Evolutionary conservation across 2,888 invertebrate genomes (phyloP), one percentile per base, ranked within the genome.

Genomic region (Drosophila cracens): DNA sequence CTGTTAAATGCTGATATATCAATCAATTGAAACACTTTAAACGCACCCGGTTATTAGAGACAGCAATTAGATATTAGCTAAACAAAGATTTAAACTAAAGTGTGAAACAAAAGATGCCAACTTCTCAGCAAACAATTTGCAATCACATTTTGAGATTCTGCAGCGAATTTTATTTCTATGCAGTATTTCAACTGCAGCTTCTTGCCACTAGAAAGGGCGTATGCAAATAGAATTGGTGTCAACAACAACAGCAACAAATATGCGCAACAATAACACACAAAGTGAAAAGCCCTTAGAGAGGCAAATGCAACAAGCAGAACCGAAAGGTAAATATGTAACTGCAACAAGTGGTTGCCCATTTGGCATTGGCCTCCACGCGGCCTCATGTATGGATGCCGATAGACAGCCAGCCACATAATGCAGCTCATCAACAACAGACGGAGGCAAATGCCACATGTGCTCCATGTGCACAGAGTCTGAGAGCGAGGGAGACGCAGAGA

Each of bases 361-460:
- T 87, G 85, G 85, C 83, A 74, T 75, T 78, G 83, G 81, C 75
- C 80, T 75, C 74, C 62, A 69, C 82, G 70, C 66, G 79, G 84
- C 82, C 77, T 79, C 87, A 69, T 52, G 69, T 68, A 61, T 70
- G 57, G 82, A 70, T 74, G 82, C 70, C 69, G 70, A 89, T 89
- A 80, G 73, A 73, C 88, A 70, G 79, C 81, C 81, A 81, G 88
- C 81, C 88, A 85, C 76, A 86, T 89, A 89, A 89, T 89, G 90
- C 90, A 81, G 88, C 83, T 89, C 88, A 86, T 81, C 86, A 89
- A 75, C 81, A 74, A 74, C 83, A 76, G 70, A 61, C 77, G 70
- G 76, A 85, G 86, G 88, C 90, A 89, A 87, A 86, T 89, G 88
- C 88, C 87, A 87, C 89, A 87, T 86, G 90, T 86, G 90, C 70